A percentile compares a stretch with the other conserved stretches of the same genome.
Conservation (phyloP, 2,113 vertebrate genomes). For the Neopipo cinnamomea region DNA sequence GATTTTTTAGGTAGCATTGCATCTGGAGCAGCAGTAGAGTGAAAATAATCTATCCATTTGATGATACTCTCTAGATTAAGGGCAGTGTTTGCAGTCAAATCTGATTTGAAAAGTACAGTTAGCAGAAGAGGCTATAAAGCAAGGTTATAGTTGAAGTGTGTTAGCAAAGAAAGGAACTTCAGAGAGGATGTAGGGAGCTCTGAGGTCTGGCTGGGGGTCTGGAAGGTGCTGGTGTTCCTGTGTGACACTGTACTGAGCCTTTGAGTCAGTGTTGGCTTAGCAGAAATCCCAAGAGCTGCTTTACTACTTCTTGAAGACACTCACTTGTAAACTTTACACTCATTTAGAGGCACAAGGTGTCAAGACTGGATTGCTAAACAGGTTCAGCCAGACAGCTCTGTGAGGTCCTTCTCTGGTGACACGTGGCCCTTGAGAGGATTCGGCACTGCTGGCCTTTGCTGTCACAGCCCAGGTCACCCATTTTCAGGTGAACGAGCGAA, state of each 20-base stretch:
- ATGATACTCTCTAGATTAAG: not conserved
- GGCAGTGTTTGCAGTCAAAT: not conserved
- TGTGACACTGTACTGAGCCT: not conserved
- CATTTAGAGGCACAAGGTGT: not conserved
- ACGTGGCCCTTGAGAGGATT: not conserved
- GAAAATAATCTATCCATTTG: not conserved
- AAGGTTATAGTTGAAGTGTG: not conserved
- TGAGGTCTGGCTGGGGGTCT: not conserved
- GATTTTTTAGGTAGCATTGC: not conserved
- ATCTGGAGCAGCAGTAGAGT: not conserved
- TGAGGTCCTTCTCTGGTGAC: not conserved
- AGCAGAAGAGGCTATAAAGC: not conserved
- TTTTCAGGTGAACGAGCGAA: accelerated
- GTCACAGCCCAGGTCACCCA: accelerated
- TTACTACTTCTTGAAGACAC: not conserved
- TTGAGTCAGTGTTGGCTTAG: not conserved
- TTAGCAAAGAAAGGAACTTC: not conserved
- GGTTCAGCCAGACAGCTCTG: not conserved
- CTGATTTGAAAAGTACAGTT: not conserved
- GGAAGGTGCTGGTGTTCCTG: not conserved
- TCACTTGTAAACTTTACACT: not conserved
- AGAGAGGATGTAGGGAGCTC: not conserved
- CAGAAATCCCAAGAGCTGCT: not conserved
- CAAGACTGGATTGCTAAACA: not conserved
- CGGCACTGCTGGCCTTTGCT: not conserved